phyloP scores from a whole-genome alignment of 2,797 vertebrate genomes.

The Thalassophryne amazonica region DNA sequence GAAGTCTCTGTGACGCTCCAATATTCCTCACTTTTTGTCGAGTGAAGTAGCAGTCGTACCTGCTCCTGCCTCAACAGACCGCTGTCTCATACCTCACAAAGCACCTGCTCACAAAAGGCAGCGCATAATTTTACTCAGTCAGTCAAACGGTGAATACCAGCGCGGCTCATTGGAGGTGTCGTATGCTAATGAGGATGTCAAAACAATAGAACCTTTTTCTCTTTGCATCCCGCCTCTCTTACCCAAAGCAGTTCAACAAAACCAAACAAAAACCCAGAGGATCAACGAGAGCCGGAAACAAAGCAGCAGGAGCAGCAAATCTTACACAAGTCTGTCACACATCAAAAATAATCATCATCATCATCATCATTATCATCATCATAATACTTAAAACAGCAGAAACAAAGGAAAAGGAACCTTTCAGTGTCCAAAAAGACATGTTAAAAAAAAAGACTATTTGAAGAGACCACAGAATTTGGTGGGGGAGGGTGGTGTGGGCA shows the following conservation, averaged over 20 bases:
- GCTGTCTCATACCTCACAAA: conserved; percentile 1
- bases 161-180: conserved; percentile 2
- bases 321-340: conserved; percentile 37
- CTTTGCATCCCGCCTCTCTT: conserved; percentile 37
- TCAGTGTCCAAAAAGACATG: conserved; percentile 36
- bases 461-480: conserved; percentile 44
- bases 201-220: conserved; percentile 24
- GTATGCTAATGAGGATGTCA: conserved; percentile 21
- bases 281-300: conserved; percentile 63
- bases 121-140: conserved; percentile 15
- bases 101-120: conserved; percentile 4
- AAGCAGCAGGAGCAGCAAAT: conserved; percentile 47
- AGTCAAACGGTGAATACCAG: conserved; percentile 18
- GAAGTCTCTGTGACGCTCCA: no score
- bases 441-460: conserved; percentile 58
- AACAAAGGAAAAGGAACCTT: conserved; percentile 21
- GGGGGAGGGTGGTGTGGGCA: conserved; percentile 44
- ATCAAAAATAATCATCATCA: conserved; percentile 28
- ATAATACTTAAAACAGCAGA: conserved; percentile 44
- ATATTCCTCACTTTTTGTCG: no score
- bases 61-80: background rate
- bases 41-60: background rate
- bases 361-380: no score
- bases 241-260: conserved; percentile 44
- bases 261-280: conserved; percentile 31